Evolutionary conservation across 2,888 invertebrate species (phyloP).

Genomic region (Muschampia plurimacula): DNA sequence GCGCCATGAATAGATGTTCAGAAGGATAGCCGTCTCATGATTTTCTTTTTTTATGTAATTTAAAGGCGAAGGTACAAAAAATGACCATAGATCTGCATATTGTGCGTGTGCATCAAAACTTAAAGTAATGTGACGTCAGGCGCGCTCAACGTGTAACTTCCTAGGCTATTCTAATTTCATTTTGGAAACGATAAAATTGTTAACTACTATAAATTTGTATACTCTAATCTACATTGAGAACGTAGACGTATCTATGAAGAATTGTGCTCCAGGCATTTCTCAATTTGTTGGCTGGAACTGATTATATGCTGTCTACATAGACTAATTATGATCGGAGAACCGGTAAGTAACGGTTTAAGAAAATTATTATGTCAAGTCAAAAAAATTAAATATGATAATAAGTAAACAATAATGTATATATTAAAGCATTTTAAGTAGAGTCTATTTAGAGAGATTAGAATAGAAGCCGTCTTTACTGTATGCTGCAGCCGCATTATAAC

Average conservation of each 20-base stretch:
- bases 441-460: conserved; percentile 13
- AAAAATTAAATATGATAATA: neutral
- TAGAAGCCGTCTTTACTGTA: neutral
- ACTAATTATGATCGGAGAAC: neutral
- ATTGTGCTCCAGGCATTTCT: too few species aligned
- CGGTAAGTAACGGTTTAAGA: neutral
- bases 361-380: neutral
- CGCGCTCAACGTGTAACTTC: too few species aligned
- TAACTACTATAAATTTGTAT: too few species aligned
- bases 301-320: neutral
- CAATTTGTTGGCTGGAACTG: too few species aligned
- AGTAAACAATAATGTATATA: neutral
- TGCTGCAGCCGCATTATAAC: conserved; percentile 4
- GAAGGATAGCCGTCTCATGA: neutral
- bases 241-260: too few species aligned
- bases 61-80: too few species aligned
- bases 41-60: neutral
- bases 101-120: too few species aligned
- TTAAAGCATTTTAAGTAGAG: conserved; percentile 14
- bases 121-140: too few species aligned
- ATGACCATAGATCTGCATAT: too few species aligned
- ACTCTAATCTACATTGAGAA: too few species aligned
- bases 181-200: too few species aligned
- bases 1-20: neutral
- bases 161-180: too few species aligned